Evolutionary conservation across 2,888 invertebrate species (phyloP).

Genomic region (Salpingus planirostris): DNA sequence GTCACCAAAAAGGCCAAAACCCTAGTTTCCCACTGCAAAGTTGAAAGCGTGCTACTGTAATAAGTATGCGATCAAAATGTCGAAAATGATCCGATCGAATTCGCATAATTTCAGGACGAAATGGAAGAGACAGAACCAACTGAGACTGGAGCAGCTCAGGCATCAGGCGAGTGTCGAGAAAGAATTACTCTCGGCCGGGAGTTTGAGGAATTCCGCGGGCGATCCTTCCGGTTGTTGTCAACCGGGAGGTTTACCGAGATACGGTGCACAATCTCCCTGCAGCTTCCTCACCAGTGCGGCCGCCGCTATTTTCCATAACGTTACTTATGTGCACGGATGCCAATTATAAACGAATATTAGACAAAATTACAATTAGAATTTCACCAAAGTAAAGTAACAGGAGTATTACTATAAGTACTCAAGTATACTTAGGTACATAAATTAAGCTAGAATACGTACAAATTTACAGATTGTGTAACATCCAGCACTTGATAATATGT

Average conservation of each 20-base stretch:
- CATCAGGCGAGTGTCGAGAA: conserved; percentile 76
- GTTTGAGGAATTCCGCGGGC: conserved; percentile 21
- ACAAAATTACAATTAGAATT: too few species aligned
- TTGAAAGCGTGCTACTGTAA: too few species aligned
- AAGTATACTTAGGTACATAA: too few species aligned
- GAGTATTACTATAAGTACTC: too few species aligned
- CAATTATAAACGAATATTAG: conserved; percentile 59
- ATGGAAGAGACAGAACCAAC: conserved; percentile 84
- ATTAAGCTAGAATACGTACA: too few species aligned
- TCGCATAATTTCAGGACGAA: conserved; percentile 55
- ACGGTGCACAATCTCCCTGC: conserved; percentile 43
- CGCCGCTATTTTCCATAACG: conserved; percentile 64
- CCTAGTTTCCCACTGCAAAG: too few species aligned
- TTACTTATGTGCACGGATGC: conserved; percentile 64
- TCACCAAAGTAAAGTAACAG: too few species aligned
- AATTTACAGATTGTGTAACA: too few species aligned
- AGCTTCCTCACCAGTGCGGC: conserved; percentile 62
- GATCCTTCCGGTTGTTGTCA: conserved; percentile 37
- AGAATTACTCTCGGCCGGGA: conserved; percentile 44
- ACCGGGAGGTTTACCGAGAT: conserved; percentile 27
- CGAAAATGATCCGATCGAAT: too few species aligned
- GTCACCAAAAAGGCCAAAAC: too few species aligned
- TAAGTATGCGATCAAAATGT: too few species aligned
- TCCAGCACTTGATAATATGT: too few species aligned
- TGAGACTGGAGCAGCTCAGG: conserved; percentile 74